Percentiles rank a stretch among this genome's conserved stretches.
Evolutionary conservation across 2,888 invertebrate species (phyloP).

Genomic region (Erebia aethiops): DNA sequence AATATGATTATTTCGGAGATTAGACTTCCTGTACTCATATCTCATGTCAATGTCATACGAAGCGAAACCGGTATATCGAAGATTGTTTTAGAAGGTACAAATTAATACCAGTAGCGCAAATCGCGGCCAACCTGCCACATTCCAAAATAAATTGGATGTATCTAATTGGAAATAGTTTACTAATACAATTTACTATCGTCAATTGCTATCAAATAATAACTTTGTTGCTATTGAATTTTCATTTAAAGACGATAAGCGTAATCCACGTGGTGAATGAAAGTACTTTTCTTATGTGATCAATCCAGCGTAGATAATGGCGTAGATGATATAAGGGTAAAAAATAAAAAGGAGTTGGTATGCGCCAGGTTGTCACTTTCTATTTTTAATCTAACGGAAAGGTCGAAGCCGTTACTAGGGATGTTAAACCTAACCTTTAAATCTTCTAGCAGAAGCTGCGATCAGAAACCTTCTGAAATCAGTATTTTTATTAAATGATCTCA

Average conservation of each 20-base stretch:
- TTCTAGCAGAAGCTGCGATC: not conserved
- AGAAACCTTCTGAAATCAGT: not conserved
- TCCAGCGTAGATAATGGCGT: conserved; percentile 64
- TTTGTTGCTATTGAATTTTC: conserved; percentile 24
- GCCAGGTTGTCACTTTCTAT: conserved; percentile 78
- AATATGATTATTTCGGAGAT: conserved; percentile 16
- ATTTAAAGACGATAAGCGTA: conserved; percentile 19
- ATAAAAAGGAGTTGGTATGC: conserved; percentile 71
- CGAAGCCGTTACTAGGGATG: conserved; percentile 54
- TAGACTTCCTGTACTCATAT: conserved; percentile 26
- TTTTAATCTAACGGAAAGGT: conserved; percentile 78
- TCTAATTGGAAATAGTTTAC: conserved; percentile 16
- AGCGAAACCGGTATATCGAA: conserved; percentile 25
- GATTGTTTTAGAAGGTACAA: conserved; percentile 18
- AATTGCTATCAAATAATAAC: conserved; percentile 19
- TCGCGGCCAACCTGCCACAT: conserved; percentile 18
- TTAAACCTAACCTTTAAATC: not conserved
- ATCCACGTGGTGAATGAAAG: conserved; percentile 55
- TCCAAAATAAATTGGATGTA: conserved; percentile 21
- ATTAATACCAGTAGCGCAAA: conserved; percentile 31
- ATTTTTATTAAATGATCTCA: not conserved
- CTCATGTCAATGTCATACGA: conserved; percentile 32
- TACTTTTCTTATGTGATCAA: conserved; percentile 53
- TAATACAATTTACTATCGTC: conserved; percentile 18
- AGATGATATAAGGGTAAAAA: conserved; percentile 70